Conservation (phyloP, 2,797 vertebrate species). For the Poecilia velifera region DNA sequence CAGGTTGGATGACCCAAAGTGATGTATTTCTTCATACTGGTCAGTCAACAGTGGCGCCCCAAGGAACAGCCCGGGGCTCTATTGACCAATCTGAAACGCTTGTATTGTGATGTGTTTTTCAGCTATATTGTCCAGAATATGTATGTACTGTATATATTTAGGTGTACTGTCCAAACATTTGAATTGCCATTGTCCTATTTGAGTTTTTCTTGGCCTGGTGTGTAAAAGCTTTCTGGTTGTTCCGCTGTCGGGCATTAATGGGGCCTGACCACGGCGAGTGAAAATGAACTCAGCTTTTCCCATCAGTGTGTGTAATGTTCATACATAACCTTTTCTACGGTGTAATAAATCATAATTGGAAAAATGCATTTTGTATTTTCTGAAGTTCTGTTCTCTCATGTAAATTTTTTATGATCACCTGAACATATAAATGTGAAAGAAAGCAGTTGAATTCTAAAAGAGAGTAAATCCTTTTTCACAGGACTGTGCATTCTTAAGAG, state of each 20-base stretch:
- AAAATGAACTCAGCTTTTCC: neutral
- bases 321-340: neutral
- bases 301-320: neutral
- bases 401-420: neutral
- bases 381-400: neutral
- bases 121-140: no score
- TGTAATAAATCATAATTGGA: neutral
- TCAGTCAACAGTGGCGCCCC: no score
- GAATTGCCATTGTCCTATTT: no score
- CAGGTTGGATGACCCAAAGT: no score
- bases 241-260: neutral
- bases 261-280: neutral
- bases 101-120: no score
- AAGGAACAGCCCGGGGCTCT: no score
- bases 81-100: no score
- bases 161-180: no score
- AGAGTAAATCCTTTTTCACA: neutral
- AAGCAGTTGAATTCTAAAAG: neutral
- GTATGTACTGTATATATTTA: no score
- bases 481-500: neutral
- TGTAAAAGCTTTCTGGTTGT: no score
- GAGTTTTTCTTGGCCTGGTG: no score
- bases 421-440: neutral
- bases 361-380: neutral
- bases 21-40: no score